Conservation (phyloP, 2,797 vertebrate genomes). For the Taenioides sp. region DNA sequence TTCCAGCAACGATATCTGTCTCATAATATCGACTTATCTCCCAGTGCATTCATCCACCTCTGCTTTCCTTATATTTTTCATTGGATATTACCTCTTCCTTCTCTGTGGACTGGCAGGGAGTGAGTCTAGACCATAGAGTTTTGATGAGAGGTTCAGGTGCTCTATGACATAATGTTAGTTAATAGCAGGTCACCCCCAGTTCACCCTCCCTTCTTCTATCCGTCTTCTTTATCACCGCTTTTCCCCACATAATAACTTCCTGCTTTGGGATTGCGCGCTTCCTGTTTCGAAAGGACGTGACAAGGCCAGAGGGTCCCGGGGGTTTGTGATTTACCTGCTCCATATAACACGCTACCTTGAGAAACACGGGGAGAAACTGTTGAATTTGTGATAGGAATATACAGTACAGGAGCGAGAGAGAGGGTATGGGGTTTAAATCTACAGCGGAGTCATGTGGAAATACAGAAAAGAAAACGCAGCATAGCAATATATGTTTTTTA, state of each 20-base stretch:
- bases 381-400: background rate
- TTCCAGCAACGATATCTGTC: constrained; percentile 1
- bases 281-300: background rate
- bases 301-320: background rate
- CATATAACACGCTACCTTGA: background rate
- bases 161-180: background rate
- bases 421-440: background rate
- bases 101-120: background rate
- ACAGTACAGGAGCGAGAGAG: background rate
- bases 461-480: background rate
- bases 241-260: background rate
- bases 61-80: background rate
- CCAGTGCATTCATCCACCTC: background rate
- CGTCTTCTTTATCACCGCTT: constrained; percentile 4
- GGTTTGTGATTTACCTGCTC: background rate
- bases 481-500: too few relatives aligned
- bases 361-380: background rate
- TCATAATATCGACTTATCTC: background rate
- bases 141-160: constrained; percentile 2
- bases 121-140: background rate
- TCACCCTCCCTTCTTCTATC: background rate
- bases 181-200: background rate
- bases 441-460: background rate
- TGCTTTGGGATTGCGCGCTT: background rate
- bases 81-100: background rate